Percentiles rank a stretch among this genome's conserved stretches.
Conservation (phyloP, 2,113 vertebrate genomes). For the Catharus minimus region DNA sequence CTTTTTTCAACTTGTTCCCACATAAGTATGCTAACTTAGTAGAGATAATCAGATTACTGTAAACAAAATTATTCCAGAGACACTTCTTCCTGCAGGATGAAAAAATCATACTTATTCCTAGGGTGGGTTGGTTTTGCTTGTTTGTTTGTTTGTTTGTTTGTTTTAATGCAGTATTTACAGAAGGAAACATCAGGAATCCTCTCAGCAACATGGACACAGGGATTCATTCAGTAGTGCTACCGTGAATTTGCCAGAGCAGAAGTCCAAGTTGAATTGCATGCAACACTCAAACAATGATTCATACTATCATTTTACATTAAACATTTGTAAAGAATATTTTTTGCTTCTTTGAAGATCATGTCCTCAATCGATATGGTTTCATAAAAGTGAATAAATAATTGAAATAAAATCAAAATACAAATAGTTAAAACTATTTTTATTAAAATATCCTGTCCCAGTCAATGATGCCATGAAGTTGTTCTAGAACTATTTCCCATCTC, state of each 20-base stretch:
- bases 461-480: not conserved
- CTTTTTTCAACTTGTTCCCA: not conserved
- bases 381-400: not conserved
- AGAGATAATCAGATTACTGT: not conserved
- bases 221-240: not conserved
- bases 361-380: not conserved
- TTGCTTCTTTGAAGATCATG: not conserved
- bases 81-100: not conserved
- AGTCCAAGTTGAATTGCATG: not conserved
- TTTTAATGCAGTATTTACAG: not conserved
- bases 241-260: not conserved
- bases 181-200: slow-evolving; percentile 4
- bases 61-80: not conserved
- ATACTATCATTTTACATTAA: not conserved
- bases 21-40: not conserved
- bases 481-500: not conserved
- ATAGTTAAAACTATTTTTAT: slow-evolving; percentile 12
- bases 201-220: not conserved
- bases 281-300: not conserved
- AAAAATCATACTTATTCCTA: not conserved
- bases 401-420: slow-evolving; percentile 25
- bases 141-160: not conserved
- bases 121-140: not conserved
- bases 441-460: not conserved
- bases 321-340: not conserved